phyloP scores from a whole-genome alignment of 2,888 invertebrate species.

The Eucera pruinosa region DNA sequence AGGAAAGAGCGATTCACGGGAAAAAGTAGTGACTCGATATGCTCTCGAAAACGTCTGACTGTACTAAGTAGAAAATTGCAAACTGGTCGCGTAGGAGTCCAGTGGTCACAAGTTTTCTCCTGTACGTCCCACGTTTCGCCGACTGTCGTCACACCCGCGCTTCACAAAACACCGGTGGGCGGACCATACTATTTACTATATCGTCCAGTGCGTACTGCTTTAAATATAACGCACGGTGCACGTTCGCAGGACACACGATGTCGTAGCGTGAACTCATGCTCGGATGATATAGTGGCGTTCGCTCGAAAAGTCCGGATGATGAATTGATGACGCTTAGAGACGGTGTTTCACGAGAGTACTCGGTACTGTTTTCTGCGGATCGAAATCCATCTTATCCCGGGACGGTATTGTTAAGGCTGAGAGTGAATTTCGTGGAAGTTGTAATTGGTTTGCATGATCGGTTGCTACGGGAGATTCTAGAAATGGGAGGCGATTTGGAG shows the following conservation, averaged over 20 bases:
- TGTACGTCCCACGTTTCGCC: conserved; percentile 60
- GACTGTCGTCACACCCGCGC: conserved; percentile 65
- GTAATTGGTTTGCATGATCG: not conserved
- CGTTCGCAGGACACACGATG: conserved; percentile 3
- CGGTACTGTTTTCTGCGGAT: not conserved
- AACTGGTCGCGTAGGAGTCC: conserved; percentile 47
- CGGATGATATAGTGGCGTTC: conserved; percentile 19
- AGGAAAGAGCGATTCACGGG: conserved; percentile 9
- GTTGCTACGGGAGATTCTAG: not conserved
- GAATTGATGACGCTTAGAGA: conserved; percentile 6
- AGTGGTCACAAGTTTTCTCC: conserved; percentile 57
- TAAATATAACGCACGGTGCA: conserved; percentile 20
- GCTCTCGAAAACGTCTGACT: conserved; percentile 35
- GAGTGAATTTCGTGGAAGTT: not conserved
- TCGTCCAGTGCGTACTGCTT: conserved; percentile 16
- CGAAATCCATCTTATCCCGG: not conserved
- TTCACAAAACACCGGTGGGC: conserved; percentile 40
- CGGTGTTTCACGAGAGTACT: not conserved
- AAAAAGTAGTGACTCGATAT: conserved; percentile 21
- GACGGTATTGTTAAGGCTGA: not conserved
- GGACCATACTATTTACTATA: conserved; percentile 43
- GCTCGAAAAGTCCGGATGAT: conserved; percentile 23
- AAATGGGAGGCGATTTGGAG: not conserved
- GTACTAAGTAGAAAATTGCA: conserved; percentile 45
- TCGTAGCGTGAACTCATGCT: conserved; percentile 18